Evolutionary conservation across 2,888 invertebrate species (phyloP).

Genomic region (Acheta domesticus): DNA sequence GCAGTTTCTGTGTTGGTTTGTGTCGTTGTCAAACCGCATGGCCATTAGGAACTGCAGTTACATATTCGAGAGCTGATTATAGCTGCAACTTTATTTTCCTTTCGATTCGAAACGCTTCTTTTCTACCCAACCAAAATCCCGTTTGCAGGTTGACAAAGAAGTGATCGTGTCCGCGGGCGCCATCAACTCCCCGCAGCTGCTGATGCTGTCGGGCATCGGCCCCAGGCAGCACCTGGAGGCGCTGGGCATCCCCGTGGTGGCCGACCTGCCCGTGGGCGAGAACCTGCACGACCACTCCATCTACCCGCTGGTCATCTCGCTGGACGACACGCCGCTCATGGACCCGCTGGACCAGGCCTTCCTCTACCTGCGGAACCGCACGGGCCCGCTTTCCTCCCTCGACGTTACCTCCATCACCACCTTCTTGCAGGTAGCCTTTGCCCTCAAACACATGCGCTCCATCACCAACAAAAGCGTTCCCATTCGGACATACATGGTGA

Average conservation of each 20-base stretch:
- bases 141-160: conserved; percentile 62
- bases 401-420: neutral
- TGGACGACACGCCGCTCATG: conserved; percentile 75
- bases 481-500: too few relatives aligned
- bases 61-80: too few relatives aligned
- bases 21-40: too few relatives aligned
- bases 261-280: conserved; percentile 75
- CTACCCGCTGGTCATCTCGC: conserved; percentile 76
- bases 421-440: neutral
- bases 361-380: conserved; percentile 67
- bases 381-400: neutral
- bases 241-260: conserved; percentile 68
- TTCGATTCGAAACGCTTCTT: neutral
- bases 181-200: conserved; percentile 84
- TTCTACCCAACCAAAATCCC: too few relatives aligned
- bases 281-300: conserved; percentile 90
- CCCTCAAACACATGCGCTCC: too few relatives aligned
- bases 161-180: conserved; percentile 59
- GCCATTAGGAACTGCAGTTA: too few relatives aligned
- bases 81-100: neutral
- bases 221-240: conserved; percentile 69
- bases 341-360: conserved; percentile 70
- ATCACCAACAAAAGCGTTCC: neutral
- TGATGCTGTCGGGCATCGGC: conserved; percentile 89
- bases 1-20: too few relatives aligned